Percentiles rank a stretch among this genome's conserved stretches.
Conservation (phyloP, 2,888 invertebrate species). For the Caenorhabditis panamensis region DNA sequence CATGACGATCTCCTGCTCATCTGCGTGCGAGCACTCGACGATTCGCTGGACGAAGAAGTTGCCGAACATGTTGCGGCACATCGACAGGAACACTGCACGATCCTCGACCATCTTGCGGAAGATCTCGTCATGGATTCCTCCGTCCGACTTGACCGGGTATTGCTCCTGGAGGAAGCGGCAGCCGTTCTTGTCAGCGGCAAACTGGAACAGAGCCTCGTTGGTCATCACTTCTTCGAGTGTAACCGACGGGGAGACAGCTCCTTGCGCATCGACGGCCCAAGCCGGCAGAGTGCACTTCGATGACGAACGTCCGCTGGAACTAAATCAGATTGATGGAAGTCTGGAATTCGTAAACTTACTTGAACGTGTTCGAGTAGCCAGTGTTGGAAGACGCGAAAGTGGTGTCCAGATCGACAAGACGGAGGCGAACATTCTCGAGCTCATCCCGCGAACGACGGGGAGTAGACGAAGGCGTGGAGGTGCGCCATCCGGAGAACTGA, state of each 20-base stretch:
- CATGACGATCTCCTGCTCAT: slow-evolving; percentile 60
- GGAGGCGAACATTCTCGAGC: slow-evolving; percentile 17
- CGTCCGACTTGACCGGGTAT: slow-evolving; percentile 41
- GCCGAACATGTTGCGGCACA: slow-evolving; percentile 73
- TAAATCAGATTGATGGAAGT: not conserved
- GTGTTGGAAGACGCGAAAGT: slow-evolving; percentile 15
- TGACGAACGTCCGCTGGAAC: slow-evolving; percentile 28
- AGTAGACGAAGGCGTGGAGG: slow-evolving; percentile 26
- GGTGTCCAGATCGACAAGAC: slow-evolving; percentile 45
- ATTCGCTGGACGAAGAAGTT: slow-evolving; percentile 75
- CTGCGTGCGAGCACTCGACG: slow-evolving; percentile 60
- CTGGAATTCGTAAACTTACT: not conserved
- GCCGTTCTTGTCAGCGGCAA: slow-evolving; percentile 66
- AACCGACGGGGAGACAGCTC: slow-evolving; percentile 41
- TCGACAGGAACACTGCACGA: slow-evolving; percentile 41
- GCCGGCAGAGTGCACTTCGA: slow-evolving; percentile 52
- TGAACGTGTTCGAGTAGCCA: slow-evolving; percentile 17
- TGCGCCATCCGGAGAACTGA: slow-evolving; percentile 32
- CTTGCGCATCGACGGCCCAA: slow-evolving; percentile 61
- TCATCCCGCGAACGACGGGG: not conserved
- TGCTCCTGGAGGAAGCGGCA: slow-evolving; percentile 65
- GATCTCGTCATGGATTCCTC: slow-evolving; percentile 49
- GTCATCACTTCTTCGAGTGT: slow-evolving; percentile 52
- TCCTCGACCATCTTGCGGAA: slow-evolving; percentile 61
- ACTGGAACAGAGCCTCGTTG: slow-evolving; percentile 53